Evolutionary conservation across 2,888 invertebrate genomes (phyloP).

Genomic region (Strigamia maritima): DNA sequence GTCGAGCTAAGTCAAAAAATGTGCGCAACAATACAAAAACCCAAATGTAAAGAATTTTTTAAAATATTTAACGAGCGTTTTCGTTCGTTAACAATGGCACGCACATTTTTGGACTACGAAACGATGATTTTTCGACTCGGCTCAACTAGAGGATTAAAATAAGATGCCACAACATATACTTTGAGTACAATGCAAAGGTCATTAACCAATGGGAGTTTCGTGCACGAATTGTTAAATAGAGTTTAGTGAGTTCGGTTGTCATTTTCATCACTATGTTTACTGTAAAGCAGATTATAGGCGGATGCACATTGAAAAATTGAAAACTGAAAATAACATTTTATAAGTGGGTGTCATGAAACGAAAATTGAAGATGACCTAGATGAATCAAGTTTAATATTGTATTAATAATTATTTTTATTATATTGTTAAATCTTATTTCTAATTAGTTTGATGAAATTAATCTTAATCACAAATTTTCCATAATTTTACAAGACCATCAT

Average conservation of each 20-base stretch:
- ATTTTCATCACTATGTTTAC: neutral
- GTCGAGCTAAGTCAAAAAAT: too few relatives aligned
- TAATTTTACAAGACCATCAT: conserved; percentile 84
- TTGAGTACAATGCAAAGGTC: too few relatives aligned
- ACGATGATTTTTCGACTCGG: too few relatives aligned
- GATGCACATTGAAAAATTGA: neutral
- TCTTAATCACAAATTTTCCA: conserved; percentile 65
- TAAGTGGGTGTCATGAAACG: neutral
- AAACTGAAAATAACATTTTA: neutral
- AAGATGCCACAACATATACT: too few relatives aligned
- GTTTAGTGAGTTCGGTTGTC: neutral
- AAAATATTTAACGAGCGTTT: too few relatives aligned
- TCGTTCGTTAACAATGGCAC: too few relatives aligned
- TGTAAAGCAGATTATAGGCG: conserved; percentile 6
- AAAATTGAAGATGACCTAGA: neutral
- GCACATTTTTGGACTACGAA: too few relatives aligned
- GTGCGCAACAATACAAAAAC: too few relatives aligned
- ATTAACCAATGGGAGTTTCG: too few relatives aligned
- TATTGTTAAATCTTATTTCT: neutral
- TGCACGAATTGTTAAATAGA: too few relatives aligned
- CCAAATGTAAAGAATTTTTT: too few relatives aligned
- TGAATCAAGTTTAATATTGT: neutral
- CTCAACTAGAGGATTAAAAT: too few relatives aligned
- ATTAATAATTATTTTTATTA: neutral
- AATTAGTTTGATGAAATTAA: neutral